These are phyloP conservation scores for Parus major DNA, from an alignment of 2,113 vertebrate genomes.

Conservation along the genomic window DNA sequence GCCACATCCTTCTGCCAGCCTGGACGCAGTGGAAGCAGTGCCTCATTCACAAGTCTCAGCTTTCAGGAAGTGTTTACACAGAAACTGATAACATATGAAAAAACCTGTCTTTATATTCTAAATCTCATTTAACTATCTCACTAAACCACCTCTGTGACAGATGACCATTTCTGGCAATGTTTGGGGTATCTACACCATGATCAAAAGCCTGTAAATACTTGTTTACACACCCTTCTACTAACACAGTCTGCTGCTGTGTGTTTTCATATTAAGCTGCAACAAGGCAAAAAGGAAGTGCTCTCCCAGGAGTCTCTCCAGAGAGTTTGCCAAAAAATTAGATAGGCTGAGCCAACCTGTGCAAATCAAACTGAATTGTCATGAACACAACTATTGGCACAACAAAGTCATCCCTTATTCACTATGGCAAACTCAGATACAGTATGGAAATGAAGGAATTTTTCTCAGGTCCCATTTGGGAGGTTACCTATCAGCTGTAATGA, in stretches of 20 bases:
- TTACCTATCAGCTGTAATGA: neutral
- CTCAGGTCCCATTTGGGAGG: neutral
- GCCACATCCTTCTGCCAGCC: neutral
- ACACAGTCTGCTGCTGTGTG: neutral
- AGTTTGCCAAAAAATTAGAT: neutral
- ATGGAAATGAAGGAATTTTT: neutral
- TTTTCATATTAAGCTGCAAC: neutral
- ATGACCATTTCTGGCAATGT: neutral
- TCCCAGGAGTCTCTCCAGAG: neutral
- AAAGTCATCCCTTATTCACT: neutral
- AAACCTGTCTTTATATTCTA: fast-evolving
- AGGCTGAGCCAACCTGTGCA: neutral
- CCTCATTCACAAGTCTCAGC: neutral
- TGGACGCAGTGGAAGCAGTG: neutral
- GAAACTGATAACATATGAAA: neutral
- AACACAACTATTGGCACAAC: neutral
- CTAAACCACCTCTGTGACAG: neutral
- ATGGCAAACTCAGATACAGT: neutral
- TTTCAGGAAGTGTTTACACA: neutral
- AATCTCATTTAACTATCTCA: neutral
- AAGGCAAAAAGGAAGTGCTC: neutral
- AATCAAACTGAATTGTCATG: neutral
- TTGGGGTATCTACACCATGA: neutral
- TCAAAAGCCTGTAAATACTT: neutral
- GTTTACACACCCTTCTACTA: neutral